Base-by-base conservation (phyloP, 2,797 vertebrate species). In the Esox lucius region DNA sequence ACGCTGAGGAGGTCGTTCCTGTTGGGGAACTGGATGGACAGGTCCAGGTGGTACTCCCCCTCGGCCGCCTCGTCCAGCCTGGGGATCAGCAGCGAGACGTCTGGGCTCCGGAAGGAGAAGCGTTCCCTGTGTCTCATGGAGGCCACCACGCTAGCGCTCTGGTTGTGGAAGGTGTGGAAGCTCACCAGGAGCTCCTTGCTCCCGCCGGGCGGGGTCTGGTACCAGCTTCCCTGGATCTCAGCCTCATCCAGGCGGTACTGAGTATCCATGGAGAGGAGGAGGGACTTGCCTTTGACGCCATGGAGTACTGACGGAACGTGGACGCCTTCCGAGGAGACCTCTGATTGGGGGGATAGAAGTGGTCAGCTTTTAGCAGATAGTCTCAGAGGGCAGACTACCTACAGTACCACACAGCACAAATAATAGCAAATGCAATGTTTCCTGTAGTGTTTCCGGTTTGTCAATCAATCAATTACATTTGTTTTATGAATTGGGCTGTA, bases 191-290 rank as follows among this genome's bases (percentile, higher is more conserved):
- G 94, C 74, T 86, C 94, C 56, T 84, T 93, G 72, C 78, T 88
- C 0, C 89, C 85, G 0, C 79, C 73, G 1, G 88, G 87, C 70
- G 70, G 77, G 3, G 88, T 94, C 86, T 96, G 94, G 84, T 94
- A 95, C 98, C 98, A 99, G 71, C 94, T 95, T 65, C 97, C 96
- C 89, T 97, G 97, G 85, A 98, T 92, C 39, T 94, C 90, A 16
- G 92, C 94, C 24, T 93, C 87, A 0, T 91, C 87, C 79, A 93
- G 35, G 0, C 83, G 88, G 86, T 96, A 95, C 83, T 75, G 87
- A 49, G 94, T 94, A 81, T 95, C 92, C 72, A 97, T 96, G 0
- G 88, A 87, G 53, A 99, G 91, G 33, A 91, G 85, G 75, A 98
- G 92, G 1, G 95, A 81, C 31, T 91, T 84, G 1, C 96, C 96